Evolutionary conservation across 2,113 vertebrate species (phyloP).

Genomic region (Myotis davidii): DNA sequence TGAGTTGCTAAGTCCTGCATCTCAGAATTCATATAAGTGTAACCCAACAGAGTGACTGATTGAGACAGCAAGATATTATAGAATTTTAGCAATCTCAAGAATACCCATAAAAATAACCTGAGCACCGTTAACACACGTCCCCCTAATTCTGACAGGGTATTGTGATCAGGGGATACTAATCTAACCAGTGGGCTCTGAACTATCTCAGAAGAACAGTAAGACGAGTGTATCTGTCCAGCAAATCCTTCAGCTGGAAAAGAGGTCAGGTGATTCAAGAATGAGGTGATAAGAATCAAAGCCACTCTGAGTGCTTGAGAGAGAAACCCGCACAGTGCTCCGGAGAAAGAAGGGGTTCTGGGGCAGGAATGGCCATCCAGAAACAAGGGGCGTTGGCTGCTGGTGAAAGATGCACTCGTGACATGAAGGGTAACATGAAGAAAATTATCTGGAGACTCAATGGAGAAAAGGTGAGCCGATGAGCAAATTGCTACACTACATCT

Average conservation of each 20-base stretch:
- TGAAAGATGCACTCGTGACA: accelerated
- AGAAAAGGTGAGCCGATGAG: neutral
- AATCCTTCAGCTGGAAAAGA: neutral
- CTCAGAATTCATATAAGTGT: neutral
- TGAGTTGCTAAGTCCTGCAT: neutral
- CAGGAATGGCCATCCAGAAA: neutral
- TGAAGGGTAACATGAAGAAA: neutral
- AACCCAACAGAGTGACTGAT: neutral
- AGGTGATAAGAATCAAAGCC: neutral
- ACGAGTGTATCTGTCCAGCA: neutral
- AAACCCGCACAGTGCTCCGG: neutral
- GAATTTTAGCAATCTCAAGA: neutral
- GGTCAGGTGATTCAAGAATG: neutral
- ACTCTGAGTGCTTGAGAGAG: neutral
- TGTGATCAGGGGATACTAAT: neutral
- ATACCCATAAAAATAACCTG: neutral
- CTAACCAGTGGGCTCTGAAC: neutral
- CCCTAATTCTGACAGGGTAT: neutral
- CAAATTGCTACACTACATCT: neutral
- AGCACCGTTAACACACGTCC: neutral
- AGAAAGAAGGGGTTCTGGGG: neutral
- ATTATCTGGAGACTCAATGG: neutral
- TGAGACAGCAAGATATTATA: neutral
- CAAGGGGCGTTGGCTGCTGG: neutral
- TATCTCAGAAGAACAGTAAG: neutral